phyloP scores from a whole-genome alignment of 2,797 vertebrate genomes.

The Bovichtus diacanthus region DNA sequence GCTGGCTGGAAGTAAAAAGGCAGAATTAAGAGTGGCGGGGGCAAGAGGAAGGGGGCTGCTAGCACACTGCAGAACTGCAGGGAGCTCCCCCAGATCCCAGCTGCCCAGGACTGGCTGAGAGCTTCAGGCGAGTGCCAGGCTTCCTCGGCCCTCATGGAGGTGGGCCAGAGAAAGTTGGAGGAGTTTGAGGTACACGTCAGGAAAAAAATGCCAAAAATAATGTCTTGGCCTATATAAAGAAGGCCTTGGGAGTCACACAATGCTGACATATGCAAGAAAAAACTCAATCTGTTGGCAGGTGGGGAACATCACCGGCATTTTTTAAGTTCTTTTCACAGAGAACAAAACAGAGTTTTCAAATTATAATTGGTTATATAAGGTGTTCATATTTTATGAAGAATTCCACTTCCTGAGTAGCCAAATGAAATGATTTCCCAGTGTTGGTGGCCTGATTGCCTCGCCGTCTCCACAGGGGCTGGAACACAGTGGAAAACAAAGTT shows the following conservation, averaged over 20 bases:
- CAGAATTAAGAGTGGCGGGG: constrained; percentile 77
- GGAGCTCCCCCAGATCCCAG: constrained; percentile 86
- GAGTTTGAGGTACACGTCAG: constrained; percentile 58
- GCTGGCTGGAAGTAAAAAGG: constrained; percentile 82
- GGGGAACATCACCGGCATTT: constrained; percentile 42
- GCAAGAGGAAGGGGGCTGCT: constrained; percentile 71
- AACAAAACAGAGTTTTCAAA: constrained; percentile 60
- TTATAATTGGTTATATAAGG: constrained; percentile 65
- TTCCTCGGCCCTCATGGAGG: constrained; percentile 79
- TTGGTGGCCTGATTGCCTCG: constrained; percentile 53
- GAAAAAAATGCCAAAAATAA: constrained; percentile 76
- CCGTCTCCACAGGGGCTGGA: constrained; percentile 48
- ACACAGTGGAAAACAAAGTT: constrained; percentile 62
- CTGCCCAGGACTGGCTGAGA: constrained; percentile 84
- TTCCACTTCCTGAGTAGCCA: constrained; percentile 45
- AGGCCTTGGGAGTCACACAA: constrained; percentile 57
- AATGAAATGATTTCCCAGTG: constrained; percentile 46
- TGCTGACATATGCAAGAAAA: constrained; percentile 73
- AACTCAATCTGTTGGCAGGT: constrained; percentile 47
- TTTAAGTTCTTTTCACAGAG: constrained; percentile 25
- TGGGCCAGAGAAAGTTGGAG: constrained; percentile 74
- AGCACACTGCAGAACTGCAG: constrained; percentile 81
- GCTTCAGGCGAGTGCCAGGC: constrained; percentile 83
- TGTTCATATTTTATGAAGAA: constrained; percentile 58
- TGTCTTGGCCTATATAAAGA: constrained; percentile 76